These are phyloP conservation scores for Nothocercus nigrocapillus DNA, from an alignment of 2,113 vertebrate species.

Conservation along the genomic window DNA sequence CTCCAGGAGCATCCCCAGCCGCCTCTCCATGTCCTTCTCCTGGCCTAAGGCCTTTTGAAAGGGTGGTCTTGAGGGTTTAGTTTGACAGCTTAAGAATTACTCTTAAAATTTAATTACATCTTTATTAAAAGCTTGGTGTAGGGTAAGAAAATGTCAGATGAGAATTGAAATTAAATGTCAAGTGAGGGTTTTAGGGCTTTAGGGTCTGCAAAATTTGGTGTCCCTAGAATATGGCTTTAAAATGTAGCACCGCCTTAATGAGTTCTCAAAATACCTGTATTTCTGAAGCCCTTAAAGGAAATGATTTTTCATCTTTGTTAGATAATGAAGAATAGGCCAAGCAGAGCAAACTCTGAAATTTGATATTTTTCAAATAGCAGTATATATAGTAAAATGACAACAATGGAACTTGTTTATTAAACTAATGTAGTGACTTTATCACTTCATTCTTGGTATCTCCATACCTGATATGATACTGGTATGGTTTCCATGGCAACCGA, in stretches of 20 bases:
- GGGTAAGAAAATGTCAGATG: neutral
- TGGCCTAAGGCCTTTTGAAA: neutral
- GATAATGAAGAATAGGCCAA: constrained; percentile 36
- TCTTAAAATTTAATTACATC: constrained; percentile 7
- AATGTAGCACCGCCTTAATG: constrained; percentile 15
- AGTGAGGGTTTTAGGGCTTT: neutral
- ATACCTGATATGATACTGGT: constrained; percentile 80
- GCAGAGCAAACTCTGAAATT: constrained; percentile 48
- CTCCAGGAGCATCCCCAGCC: too few species aligned
- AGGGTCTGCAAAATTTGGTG: constrained; percentile 2
- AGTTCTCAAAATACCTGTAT: constrained; percentile 31
- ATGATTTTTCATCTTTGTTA: constrained; percentile 50
- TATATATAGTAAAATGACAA: constrained; percentile 67
- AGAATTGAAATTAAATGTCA: constrained; percentile 17
- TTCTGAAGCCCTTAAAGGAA: constrained; percentile 30
- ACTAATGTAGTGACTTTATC: constrained; percentile 82
- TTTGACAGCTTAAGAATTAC: neutral
- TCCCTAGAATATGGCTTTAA: constrained; percentile 7
- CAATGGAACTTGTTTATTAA: constrained; percentile 82
- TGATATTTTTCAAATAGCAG: constrained; percentile 35
- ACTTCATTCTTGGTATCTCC: constrained; percentile 75
- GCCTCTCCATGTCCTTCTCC: neutral
- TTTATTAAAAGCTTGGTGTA: constrained; percentile 4
- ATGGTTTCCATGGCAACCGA: constrained; percentile 81
- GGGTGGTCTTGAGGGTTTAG: neutral